Evolutionary conservation across 1,140 invertebrate genomes (phyloP), one percentile per base, ranked within the genome.

Genomic region (Chymomyza costata): DNA sequence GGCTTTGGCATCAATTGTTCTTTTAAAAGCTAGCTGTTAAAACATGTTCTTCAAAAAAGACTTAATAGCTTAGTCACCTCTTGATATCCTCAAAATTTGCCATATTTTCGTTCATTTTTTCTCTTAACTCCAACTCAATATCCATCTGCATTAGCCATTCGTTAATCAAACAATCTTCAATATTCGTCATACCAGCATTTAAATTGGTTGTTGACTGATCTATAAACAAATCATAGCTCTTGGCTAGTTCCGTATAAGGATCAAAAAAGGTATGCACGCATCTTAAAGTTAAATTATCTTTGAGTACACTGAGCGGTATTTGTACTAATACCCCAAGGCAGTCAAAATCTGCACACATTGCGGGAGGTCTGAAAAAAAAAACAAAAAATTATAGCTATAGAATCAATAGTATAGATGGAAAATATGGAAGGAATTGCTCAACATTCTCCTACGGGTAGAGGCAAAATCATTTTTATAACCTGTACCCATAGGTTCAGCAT

Each of bases 231-330:
- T 38, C 47, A 31, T 18, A 65, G 45, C 65, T 65, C 21, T 74
- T 84, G 2, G 71, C 51, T 10, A 51, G 28, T 17, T 80, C 57
- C 2, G 76, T 82, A 16, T 53, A 59, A 0, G 64, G 57, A 60
- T 84, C 82, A 21, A 74, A 84, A 6, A 55, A 52, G 2, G 52
- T 56, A 47, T 74, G 82, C 0, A 84, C 35, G 19, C 67, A 82
- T 0, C 71, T 55, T 5, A 84, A 34, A 0, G 62, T 67, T 3
- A 84, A 15, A 39, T 82, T 84, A 3, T 82, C 68, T 1, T 25
- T n/a, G 0, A 84, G 51, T 3, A 78, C 63, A 11, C 47, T 58
- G 0, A 60, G 18, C 0, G 82, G 82, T 46, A 84, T 50, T 37
- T 82, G 64, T 8, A 83, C 3, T 1, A 3, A 17, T 3, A 74